Conservation (phyloP, 2,113 vertebrate species). For the Leucosticte australis region DNA sequence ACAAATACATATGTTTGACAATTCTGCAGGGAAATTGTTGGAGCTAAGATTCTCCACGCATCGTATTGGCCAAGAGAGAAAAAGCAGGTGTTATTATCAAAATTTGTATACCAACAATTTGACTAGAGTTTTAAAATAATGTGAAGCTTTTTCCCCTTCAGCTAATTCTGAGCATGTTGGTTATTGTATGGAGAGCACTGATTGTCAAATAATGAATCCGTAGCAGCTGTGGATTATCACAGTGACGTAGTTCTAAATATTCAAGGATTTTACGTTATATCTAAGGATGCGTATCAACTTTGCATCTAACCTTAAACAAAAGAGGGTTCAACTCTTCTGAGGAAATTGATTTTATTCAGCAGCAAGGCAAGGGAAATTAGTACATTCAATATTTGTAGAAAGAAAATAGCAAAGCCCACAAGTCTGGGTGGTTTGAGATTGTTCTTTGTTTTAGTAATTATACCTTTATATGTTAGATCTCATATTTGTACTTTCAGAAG, state of each 20-base stretch:
- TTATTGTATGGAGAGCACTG: conserved; percentile 66
- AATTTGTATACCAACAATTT: conserved; percentile 75
- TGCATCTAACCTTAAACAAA: conserved; percentile 80
- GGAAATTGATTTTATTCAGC: conserved; percentile 81
- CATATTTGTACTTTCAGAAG: conserved; percentile 74
- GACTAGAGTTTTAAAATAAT: conserved; percentile 75
- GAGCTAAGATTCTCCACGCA: conserved; percentile 74
- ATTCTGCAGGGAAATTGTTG: conserved; percentile 75
- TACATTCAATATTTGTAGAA: conserved; percentile 84
- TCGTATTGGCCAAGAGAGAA: conserved; percentile 74
- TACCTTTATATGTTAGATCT: conserved; percentile 73
- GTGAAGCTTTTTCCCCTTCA: conserved; percentile 47
- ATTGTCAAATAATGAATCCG: conserved; percentile 72
- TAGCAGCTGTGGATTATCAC: conserved; percentile 41
- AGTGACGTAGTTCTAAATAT: conserved; percentile 73
- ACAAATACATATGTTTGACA: conserved; percentile 85
- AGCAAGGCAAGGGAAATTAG: conserved; percentile 80
- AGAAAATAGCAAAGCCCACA: conserved; percentile 78
- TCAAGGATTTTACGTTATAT: conserved; percentile 74
- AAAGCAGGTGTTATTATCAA: conserved; percentile 81
- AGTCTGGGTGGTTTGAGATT: conserved; percentile 76
- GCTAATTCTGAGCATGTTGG: conserved; percentile 60
- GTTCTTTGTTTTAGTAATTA: conserved; percentile 83
- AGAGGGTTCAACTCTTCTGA: conserved; percentile 77
- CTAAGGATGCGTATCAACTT: conserved; percentile 72